Evolutionary conservation across 1,140 invertebrate species (phyloP).

Genomic region (Sarcophaga peregrina): DNA sequence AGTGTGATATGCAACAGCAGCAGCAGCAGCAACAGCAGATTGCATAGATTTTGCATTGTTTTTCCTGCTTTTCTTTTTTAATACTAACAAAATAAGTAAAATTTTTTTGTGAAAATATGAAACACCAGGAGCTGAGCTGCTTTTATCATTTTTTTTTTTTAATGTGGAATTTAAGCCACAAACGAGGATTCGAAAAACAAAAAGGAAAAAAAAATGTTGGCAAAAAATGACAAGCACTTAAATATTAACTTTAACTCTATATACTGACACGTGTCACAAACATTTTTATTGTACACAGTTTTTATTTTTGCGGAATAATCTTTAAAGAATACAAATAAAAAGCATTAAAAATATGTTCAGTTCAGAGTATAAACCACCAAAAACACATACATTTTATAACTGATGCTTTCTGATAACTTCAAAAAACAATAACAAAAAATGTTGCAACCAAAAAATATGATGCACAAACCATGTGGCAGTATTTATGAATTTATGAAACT

Average conservation of each 20-base stretch:
- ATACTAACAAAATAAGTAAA: background rate
- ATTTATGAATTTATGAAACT: background rate
- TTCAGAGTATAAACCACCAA: background rate
- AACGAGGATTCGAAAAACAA: background rate
- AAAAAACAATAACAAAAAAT: background rate
- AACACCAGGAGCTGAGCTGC: background rate
- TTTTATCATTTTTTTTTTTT: background rate
- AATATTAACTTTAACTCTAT: constrained; percentile 5
- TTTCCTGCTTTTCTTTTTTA: background rate
- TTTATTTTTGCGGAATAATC: constrained; percentile 9
- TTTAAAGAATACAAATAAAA: background rate
- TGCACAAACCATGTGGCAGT: background rate
- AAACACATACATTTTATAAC: constrained; percentile 8
- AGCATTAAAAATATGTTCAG: background rate
- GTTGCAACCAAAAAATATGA: background rate
- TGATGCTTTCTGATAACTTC: constrained; percentile 15
- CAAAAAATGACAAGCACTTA: constrained; percentile 25
- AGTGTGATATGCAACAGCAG: too few relatives aligned
- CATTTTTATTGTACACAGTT: background rate
- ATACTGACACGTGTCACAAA: constrained; percentile 34
- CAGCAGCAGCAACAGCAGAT: background rate
- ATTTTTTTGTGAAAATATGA: constrained; percentile 8
- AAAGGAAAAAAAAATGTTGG: background rate
- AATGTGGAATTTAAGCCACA: constrained; percentile 2
- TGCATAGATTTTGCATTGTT: background rate